A percentile compares a stretch with the other conserved stretches of the same genome.
Evolutionary conservation across 2,888 invertebrate species (phyloP).

Genomic region (Cerceris ruficornis): DNA sequence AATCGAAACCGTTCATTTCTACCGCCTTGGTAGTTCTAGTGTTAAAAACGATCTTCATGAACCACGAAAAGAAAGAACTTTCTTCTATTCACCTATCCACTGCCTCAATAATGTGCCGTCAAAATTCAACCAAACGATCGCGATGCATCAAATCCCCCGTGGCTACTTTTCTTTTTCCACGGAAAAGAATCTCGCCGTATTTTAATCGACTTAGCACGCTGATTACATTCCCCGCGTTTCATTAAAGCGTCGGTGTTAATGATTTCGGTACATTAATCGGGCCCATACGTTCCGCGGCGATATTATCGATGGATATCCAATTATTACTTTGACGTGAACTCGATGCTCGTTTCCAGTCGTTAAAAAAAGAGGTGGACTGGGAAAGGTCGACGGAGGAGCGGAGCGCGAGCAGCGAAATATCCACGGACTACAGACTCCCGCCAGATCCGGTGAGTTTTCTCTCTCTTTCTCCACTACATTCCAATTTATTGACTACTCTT

Average conservation of each 20-base stretch:
- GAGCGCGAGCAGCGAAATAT: conserved; percentile 89
- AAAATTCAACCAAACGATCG: too few species aligned
- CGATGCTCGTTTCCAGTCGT: conserved; percentile 85
- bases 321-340: conserved; percentile 48
- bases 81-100: too few species aligned
- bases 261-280: conserved; percentile 1
- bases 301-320: conserved; percentile 38
- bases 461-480: conserved; percentile 62
- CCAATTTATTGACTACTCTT: conserved; percentile 64
- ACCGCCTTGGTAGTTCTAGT: too few species aligned
- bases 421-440: conserved; percentile 90
- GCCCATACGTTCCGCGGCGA: not conserved
- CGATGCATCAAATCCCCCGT: too few species aligned
- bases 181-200: not conserved
- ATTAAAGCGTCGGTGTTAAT: conserved; percentile 4
- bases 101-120: too few species aligned
- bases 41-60: too few species aligned
- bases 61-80: too few species aligned
- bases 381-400: conserved; percentile 89
- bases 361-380: conserved; percentile 95
- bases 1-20: too few species aligned
- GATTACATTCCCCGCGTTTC: not conserved
- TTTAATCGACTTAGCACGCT: conserved; percentile 2
- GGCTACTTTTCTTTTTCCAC: too few species aligned
- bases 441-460: conserved; percentile 89